Evolutionary conservation across 2,888 invertebrate genomes (phyloP).

Genomic region (Agrotis exclamationis): DNA sequence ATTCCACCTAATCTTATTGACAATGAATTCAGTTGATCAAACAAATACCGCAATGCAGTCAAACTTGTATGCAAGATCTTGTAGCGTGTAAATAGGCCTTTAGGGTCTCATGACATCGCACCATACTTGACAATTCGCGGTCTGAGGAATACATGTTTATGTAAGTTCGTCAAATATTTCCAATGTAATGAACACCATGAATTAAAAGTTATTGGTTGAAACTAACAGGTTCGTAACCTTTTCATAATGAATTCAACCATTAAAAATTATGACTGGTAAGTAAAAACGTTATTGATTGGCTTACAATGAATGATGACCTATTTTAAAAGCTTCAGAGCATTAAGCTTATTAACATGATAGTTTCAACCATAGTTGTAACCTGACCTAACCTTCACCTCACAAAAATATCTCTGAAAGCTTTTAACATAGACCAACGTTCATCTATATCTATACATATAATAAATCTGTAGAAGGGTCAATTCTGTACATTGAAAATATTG

Average conservation of each 20-base stretch:
- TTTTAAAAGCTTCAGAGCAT: conserved; percentile 3
- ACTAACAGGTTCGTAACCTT: background rate
- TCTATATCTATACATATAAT: no score
- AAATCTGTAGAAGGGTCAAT: no score
- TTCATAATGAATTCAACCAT: background rate
- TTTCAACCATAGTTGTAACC: no score
- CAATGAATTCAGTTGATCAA: no score
- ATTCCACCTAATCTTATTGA: background rate
- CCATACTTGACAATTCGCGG: background rate
- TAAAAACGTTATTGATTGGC: background rate
- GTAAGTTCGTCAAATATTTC: background rate
- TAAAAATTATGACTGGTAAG: background rate
- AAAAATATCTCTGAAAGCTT: background rate
- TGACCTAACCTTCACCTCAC: background rate
- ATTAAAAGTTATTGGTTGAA: background rate
- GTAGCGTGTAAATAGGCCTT: no score
- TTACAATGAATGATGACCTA: background rate
- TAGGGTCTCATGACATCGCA: background rate
- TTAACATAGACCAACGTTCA: background rate
- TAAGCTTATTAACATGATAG: no score
- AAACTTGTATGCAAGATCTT: no score
- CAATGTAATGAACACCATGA: background rate
- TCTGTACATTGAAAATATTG: no score
- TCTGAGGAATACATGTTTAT: background rate
- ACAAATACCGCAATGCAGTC: no score